phyloP scores from a whole-genome alignment of 92 coral and sea anemone genomes.

The Plumapathes pennacea region DNA sequence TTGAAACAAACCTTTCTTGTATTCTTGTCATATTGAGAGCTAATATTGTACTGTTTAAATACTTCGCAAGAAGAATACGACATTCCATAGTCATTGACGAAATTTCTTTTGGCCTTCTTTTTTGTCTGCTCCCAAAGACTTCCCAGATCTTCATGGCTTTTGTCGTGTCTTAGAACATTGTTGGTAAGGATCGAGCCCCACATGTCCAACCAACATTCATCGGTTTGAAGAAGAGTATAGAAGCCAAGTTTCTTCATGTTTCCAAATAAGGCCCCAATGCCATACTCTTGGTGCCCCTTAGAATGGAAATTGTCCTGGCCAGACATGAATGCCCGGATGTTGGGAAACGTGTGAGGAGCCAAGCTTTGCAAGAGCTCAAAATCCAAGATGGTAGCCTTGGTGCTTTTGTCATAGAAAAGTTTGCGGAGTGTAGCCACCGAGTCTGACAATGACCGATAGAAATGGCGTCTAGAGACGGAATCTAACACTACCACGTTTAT shows the following conservation, averaged over 20 bases:
- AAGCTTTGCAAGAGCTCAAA: slow-evolving; percentile 63
- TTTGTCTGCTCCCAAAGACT: slow-evolving; percentile 32
- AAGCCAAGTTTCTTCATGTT: slow-evolving; percentile 50
- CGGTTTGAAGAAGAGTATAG: slow-evolving; percentile 58
- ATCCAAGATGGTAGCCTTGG: slow-evolving; percentile 51
- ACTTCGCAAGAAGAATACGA: slow-evolving; percentile 54
- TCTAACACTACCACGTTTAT: slow-evolving; percentile 64
- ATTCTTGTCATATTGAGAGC: not conserved
- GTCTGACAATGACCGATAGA: slow-evolving; percentile 66
- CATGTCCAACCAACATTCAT: slow-evolving; percentile 62
- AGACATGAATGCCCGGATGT: slow-evolving; percentile 44
- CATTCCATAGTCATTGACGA: slow-evolving; percentile 58
- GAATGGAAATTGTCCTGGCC: slow-evolving; percentile 14
- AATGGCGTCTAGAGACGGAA: slow-evolving; percentile 76
- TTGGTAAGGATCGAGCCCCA: slow-evolving; percentile 58
- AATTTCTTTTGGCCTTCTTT: slow-evolving; percentile 1
- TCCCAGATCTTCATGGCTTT: slow-evolving; percentile 24
- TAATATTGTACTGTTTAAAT: slow-evolving; percentile 16
- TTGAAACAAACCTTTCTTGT: slow-evolving; percentile 13
- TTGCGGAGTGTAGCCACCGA: slow-evolving; percentile 43
- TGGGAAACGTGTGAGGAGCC: slow-evolving; percentile 45
- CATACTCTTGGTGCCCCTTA: slow-evolving; percentile 7
- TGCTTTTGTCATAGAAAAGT: slow-evolving; percentile 21
- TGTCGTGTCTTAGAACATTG: slow-evolving; percentile 10
- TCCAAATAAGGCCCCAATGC: slow-evolving; percentile 35